Conservation (phyloP, 2,797 vertebrate genomes). For the Microtus californicus region DNA sequence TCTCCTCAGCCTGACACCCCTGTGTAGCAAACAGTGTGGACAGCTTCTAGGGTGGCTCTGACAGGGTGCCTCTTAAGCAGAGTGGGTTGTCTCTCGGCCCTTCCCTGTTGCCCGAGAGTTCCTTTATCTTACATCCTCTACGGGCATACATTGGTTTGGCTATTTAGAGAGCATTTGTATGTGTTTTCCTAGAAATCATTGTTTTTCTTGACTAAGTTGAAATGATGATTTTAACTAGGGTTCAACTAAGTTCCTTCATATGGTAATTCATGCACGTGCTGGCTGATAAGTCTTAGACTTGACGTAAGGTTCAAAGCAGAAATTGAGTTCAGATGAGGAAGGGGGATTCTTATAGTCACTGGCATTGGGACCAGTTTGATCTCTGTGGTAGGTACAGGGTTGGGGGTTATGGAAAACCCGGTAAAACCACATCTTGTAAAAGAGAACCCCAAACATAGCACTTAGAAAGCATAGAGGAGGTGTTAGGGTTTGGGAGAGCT, state of each 20-base stretch:
- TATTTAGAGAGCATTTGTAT: constrained; percentile 65
- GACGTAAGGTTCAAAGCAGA: constrained; percentile 79
- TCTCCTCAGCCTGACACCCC: background rate
- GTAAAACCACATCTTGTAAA: constrained; percentile 7
- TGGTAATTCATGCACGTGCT: constrained; percentile 62
- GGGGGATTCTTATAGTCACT: constrained; percentile 32
- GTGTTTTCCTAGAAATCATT: constrained; percentile 48
- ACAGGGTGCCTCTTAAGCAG: background rate
- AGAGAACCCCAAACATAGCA: background rate
- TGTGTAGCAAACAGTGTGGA: background rate
- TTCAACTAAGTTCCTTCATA: constrained; percentile 60
- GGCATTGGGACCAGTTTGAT: background rate
- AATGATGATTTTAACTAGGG: constrained; percentile 68
- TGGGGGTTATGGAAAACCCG: background rate
- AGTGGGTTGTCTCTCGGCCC: constrained; percentile 11
- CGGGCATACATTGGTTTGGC: constrained; percentile 14
- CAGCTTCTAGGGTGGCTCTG: background rate
- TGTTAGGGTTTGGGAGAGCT: background rate
- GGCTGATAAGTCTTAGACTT: constrained; percentile 68
- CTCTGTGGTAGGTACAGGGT: background rate
- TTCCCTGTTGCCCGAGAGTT: constrained; percentile 4
- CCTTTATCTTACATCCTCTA: constrained; percentile 45
- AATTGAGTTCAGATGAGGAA: constrained; percentile 56
- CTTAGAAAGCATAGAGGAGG: background rate
- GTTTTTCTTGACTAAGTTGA: constrained; percentile 75